Evolutionary conservation across 2,797 vertebrate genomes (phyloP), one percentile per base, ranked within the genome.

Genomic region (Sparidentex hasta): DNA sequence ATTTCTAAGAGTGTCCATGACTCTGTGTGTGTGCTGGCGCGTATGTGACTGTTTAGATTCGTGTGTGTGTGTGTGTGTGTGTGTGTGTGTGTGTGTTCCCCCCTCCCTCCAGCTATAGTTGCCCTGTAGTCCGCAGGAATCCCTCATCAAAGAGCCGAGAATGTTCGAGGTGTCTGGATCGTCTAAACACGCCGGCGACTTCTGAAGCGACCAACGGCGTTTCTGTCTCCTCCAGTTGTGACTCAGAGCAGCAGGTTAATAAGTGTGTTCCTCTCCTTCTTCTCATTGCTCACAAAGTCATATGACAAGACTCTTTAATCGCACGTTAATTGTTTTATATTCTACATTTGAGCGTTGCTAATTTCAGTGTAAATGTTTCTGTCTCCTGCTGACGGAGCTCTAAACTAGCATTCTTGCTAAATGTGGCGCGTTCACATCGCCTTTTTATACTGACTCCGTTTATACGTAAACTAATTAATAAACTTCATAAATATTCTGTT

Each of bases 71-170:
- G 62, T 13, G 1, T 85, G 71, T 72, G 58, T 51, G 44, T 69
- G 78, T 72, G 23, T 55, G 59, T 65, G 62, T 68, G 59, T 76
- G 72, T 74, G 27, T 51, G 79, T 83, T 83, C 75, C 74, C 78
- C 52, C 86, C 78, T 50, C 86, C 92, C 87, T 87, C 65, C 47
- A 80, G 92, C 77, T 1, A 78, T 67, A 74, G 82, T 86, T 90
- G 86, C 74, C 90, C 90, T 65, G 74, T 80, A 70, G 90, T 81
- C 86, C 55, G 23, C 86, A 87, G 86, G 88, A 91, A 92, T 90
- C 83, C 81, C 81, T 88, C 88, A 91, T 93, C 88, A 94, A 93
- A 92, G 90, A 77, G 67, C 66, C 14, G 82, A 77, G 82, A 89
- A 85, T 62, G 84, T 90, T 76, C 25, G 18, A 91, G 83, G 90